Conservation (phyloP, 2,113 vertebrate species). For the Burhinus oedicnemus region DNA sequence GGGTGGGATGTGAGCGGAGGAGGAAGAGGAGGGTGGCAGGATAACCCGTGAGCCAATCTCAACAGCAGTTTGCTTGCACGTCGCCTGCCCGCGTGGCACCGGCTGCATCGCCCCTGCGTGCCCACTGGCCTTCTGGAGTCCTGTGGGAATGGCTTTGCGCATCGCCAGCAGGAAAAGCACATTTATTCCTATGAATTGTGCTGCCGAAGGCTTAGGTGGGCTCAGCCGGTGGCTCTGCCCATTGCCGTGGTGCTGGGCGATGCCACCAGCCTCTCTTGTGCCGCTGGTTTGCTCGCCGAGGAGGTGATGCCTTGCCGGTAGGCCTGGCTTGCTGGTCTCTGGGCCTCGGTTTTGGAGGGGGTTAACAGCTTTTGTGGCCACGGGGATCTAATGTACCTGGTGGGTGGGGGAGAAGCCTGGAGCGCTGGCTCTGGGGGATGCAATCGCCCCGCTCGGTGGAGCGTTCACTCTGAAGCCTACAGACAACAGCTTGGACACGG, state of each 20-base stretch:
- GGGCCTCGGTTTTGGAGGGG: not conserved
- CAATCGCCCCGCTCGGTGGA: rapidly evolving
- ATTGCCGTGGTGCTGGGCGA: rapidly evolving
- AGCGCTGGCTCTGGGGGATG: not conserved
- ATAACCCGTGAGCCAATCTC: rapidly evolving
- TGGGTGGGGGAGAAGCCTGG: not conserved
- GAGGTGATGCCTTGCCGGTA: rapidly evolving
- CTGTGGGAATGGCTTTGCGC: rapidly evolving
- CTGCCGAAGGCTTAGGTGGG: rapidly evolving
- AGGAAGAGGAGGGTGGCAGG: not conserved
- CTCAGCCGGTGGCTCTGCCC: not conserved
- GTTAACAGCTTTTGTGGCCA: rapidly evolving
- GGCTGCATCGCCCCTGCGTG: rapidly evolving
- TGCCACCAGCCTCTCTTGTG: rapidly evolving
- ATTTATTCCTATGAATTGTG: rapidly evolving
- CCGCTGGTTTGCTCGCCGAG: not conserved
- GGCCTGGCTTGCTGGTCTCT: not conserved
- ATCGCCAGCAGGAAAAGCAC: not conserved
- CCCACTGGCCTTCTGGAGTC: rapidly evolving
- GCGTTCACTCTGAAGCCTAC: not conserved
- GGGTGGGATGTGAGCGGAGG: rapidly evolving
- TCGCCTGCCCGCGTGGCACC: rapidly evolving
- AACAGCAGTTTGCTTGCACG: rapidly evolving
- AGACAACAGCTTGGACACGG: rapidly evolving
- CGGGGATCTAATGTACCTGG: rapidly evolving